Base-by-base conservation (phyloP, 2,888 invertebrate species). In the Conus canariensis region DNA sequence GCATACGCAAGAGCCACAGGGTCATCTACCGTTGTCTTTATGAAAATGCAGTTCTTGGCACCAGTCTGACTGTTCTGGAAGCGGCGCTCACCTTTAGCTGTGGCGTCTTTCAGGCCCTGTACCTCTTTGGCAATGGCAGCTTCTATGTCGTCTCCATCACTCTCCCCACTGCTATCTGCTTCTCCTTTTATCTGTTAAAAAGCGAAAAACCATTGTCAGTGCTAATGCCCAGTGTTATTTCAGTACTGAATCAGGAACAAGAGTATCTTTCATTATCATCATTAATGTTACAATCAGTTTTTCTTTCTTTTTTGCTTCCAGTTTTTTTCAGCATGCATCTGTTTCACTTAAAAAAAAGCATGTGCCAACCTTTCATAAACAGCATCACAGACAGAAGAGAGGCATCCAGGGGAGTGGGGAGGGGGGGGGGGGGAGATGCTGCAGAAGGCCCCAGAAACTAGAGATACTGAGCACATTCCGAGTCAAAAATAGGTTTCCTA, bases 31-130 rank as follows among this genome's bases (percentile, higher is more conserved):
- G 94, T 98, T 0, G 98, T 98, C 95, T 97, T 97, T 92, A 99
- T 98, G 95, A 99, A 99, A 92, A 99, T 96, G 94, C 98, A 97
- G 96, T 98, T 98, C 87, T 97, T 98, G 0, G 98, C 98, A 88
- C 98, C 98, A 0, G 98, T 98, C 93, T 98, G 97, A 0, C 98
- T 97, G 56, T 97, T 97, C 96, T 95, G 95, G 91, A 96, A 97
- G 91, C 96, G 94, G 88, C 95, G 93, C 74, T 93, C 90, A 14
- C 88, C 60, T 19, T 86, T n/a, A 45, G 89, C 85, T 9, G 92
- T 90, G 9, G 91, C 89, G 10, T 93, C 92, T 91, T 94, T 95
- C 8, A 95, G 90, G 64, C 91, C 94, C 85, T 90, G 92, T 85
- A 94, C 94, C 92, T 96, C 96, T 93, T 94, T 95, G 22, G 93